phyloP scores from a whole-genome alignment of 2,113 vertebrate species.

The Gadus macrocephalus region DNA sequence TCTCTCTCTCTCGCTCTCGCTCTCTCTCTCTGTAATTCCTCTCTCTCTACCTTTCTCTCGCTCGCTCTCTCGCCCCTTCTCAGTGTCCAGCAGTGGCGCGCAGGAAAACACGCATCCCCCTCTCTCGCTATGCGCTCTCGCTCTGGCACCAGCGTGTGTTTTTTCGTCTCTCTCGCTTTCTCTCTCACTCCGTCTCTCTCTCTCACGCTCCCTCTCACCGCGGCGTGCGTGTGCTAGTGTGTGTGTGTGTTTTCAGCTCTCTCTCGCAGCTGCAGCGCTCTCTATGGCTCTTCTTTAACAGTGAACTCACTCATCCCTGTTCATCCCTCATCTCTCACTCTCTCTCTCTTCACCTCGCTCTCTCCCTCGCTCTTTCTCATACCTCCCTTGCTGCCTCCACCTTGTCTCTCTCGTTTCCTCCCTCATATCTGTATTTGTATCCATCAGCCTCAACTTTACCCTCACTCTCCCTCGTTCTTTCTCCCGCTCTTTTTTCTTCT shows the following conservation, averaged over 20 bases:
- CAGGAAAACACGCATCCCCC: conserved; percentile 60
- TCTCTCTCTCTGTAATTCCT: no score
- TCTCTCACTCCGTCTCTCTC: conserved; percentile 27
- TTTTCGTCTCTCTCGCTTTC: conserved; percentile 23
- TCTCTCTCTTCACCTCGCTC: background rate
- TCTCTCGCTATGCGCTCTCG: background rate
- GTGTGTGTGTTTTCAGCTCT: conserved; percentile 38
- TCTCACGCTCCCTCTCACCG: conserved; percentile 16
- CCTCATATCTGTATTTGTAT: no score
- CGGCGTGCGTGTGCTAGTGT: background rate
- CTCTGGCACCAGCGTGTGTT: no score
- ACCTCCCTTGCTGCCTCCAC: no score
- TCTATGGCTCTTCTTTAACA: conserved; percentile 53
- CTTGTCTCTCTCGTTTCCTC: no score
- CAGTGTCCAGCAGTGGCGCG: conserved; percentile 30
- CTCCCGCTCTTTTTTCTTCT: no score
- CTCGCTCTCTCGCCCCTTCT: conserved; percentile 20
- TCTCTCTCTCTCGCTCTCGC: background rate
- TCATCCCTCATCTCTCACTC: conserved; percentile 6
- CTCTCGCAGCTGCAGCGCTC: conserved; percentile 63
- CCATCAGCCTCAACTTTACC: no score
- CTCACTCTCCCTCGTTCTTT: no score
- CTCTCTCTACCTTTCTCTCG: no score
- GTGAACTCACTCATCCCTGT: background rate
- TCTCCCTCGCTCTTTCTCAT: background rate